These are phyloP conservation scores for Luidia sarsii DNA, from an alignment of 53 echinoderm and acorn worm species.

Conservation along the genomic window DNA sequence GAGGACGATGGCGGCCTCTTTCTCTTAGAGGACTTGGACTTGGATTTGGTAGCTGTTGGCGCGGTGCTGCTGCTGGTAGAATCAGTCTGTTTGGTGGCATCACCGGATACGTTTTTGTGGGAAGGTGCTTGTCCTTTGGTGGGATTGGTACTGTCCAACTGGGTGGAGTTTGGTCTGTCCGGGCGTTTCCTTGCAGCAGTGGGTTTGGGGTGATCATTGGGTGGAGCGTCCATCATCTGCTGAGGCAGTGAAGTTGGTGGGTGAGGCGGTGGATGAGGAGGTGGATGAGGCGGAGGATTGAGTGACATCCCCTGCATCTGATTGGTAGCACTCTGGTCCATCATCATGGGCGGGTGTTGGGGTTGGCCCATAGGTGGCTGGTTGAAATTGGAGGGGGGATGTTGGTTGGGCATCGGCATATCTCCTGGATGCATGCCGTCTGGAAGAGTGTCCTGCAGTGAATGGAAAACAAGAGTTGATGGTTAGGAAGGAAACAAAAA, in stretches of 20 bases:
- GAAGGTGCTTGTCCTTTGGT: slow-evolving; percentile 34
- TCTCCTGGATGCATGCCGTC: slow-evolving; percentile 35
- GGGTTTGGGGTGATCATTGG: slow-evolving; percentile 26
- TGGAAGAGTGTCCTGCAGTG: slow-evolving; percentile 70
- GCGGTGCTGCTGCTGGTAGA: slow-evolving; percentile 14
- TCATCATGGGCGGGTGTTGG: slow-evolving; percentile 53
- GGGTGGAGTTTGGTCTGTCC: slow-evolving; percentile 36
- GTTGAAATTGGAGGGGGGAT: slow-evolving; percentile 25
- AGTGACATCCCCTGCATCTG: slow-evolving; percentile 40
- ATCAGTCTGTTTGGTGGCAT: slow-evolving; percentile 31
- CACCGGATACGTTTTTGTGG: slow-evolving; percentile 27
- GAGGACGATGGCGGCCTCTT: slow-evolving; percentile 75
- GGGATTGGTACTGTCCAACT: slow-evolving; percentile 16
- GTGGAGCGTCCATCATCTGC: slow-evolving; percentile 13
- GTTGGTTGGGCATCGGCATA: slow-evolving; percentile 19
- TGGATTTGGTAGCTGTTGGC: slow-evolving; percentile 42
- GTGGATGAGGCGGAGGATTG: slow-evolving; percentile 34
- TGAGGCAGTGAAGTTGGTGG: neutral
- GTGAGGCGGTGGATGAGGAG: slow-evolving; percentile 11
- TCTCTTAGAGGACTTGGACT: slow-evolving; percentile 68
- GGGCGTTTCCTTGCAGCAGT: slow-evolving; percentile 35
- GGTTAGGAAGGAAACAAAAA: no score
- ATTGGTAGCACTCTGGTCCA: slow-evolving; percentile 41
- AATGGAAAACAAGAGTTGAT: no score
- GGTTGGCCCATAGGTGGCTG: slow-evolving; percentile 46